Base-by-base conservation (phyloP, 2,888 invertebrate species). In the Ectropis crepuscularia region DNA sequence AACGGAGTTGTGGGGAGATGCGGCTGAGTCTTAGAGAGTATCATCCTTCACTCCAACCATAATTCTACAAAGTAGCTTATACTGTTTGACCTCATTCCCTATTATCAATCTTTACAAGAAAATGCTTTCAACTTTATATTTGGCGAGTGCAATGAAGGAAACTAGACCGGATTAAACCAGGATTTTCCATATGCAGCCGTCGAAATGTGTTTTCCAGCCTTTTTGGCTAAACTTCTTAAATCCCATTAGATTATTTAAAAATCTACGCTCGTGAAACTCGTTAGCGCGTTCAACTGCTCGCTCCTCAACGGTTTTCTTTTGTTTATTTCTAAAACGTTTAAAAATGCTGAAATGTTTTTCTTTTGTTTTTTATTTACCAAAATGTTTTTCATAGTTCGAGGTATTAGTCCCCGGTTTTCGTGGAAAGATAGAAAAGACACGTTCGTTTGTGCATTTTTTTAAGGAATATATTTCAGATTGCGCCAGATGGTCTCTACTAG, bases 161-260 rank as follows among this genome's bases (percentile, higher is more conserved):
- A 54, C 54, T 45, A 37, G 36, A 37, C 6, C 11, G 37, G 6
- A 50, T 50, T 39, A 39, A 50, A 49, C 38, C 0, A 45, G 38
- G 38, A 38, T 54, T 54, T 54, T 38, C 42, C 28, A 42, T 28
- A 53, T 53, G 28, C 53, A 42, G 54, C 38, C 10, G 46, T 46
- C 12, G 12, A 38, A 46, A 39, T 7, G 9, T 46, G 9, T 54
- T 54, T 54, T 46, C 46, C 54, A 54, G 46, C 38, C 10, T 54
- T 54, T 54, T 54, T 54, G 46, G 54, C 54, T 54, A 46, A 46
- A 54, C 46, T 46, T 45, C n/a, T 54, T 54, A 46, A 46, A 54
- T 39, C 46, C 16, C 38, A 54, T 54, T 54, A 54, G 46, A 16
- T 46, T 54, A 46, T 54, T 45, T 12, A 9, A 6, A n/a, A 54